These are phyloP conservation scores for Nephrotoma guestfalica DNA, from an alignment of 2,888 invertebrate genomes.

Conservation along the genomic window DNA sequence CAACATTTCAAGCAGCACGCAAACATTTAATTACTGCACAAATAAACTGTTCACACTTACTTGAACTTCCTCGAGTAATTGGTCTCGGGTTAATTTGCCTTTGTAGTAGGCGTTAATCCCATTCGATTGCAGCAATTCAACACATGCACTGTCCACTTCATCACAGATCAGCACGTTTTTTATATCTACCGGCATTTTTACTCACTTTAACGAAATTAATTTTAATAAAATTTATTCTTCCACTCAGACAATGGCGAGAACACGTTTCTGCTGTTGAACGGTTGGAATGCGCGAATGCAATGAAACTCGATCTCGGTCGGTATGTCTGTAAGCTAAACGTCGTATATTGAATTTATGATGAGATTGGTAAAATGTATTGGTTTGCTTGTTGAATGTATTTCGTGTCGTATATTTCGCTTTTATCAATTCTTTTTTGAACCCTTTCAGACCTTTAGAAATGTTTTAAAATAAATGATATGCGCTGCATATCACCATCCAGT, in stretches of 20 bases:
- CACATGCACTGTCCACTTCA: slow-evolving; percentile 78
- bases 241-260: neutral
- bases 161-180: slow-evolving; percentile 82
- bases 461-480: neutral
- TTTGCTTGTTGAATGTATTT: neutral
- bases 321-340: neutral
- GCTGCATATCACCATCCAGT: neutral
- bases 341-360: neutral
- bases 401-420: neutral
- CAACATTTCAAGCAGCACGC: neutral
- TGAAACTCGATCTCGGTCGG: neutral
- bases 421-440: neutral
- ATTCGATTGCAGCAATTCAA: slow-evolving; percentile 58
- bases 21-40: too few relatives aligned
- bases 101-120: slow-evolving; percentile 66
- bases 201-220: neutral
- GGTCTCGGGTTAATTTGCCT: slow-evolving; percentile 60
- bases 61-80: slow-evolving; percentile 68
- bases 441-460: neutral
- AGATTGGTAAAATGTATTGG: neutral
- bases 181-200: slow-evolving; percentile 43
- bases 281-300: neutral
- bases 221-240: neutral
- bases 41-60: slow-evolving; percentile 38
- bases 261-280: neutral